Evolutionary conservation across 2,888 invertebrate species (phyloP).

Genomic region (Craniophora ligustri): DNA sequence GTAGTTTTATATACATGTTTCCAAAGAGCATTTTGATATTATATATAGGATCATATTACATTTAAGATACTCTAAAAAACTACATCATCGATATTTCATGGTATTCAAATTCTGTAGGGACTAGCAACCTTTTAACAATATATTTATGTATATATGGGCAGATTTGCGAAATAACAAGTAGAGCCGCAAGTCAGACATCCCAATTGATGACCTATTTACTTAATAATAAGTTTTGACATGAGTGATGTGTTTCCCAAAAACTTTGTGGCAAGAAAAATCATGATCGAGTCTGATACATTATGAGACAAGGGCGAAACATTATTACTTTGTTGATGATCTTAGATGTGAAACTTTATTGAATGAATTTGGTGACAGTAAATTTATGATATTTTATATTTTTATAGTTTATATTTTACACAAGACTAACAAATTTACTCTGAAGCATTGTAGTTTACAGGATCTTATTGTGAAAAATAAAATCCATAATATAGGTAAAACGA

Average conservation of each 20-base stretch:
- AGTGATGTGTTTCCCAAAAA: conserved; percentile 56
- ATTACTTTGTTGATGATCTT: conserved; percentile 13
- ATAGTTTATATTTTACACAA: neutral
- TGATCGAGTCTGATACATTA: conserved; percentile 48
- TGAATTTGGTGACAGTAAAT: conserved; percentile 2
- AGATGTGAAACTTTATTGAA: conserved; percentile 14
- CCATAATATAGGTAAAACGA: neutral
- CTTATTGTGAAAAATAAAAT: no score
- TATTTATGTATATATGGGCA: neutral
- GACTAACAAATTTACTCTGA: neutral
- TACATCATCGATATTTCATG: neutral
- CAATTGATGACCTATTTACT: conserved; percentile 52
- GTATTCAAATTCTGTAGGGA: neutral
- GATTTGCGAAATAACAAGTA: conserved; percentile 18
- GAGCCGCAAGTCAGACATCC: conserved; percentile 20
- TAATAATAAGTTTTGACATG: conserved; percentile 58
- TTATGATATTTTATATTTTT: neutral
- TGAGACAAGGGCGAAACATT: conserved; percentile 27
- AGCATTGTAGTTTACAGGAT: no score
- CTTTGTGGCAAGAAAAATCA: conserved; percentile 43
- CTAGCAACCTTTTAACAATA: no score
- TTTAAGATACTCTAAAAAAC: no score
- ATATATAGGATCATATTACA: no score
- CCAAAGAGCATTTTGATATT: no score
- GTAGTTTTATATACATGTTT: no score